These are phyloP conservation scores for Planococcus citri DNA, from an alignment of 1,140 invertebrate species.

Conservation along the genomic window DNA sequence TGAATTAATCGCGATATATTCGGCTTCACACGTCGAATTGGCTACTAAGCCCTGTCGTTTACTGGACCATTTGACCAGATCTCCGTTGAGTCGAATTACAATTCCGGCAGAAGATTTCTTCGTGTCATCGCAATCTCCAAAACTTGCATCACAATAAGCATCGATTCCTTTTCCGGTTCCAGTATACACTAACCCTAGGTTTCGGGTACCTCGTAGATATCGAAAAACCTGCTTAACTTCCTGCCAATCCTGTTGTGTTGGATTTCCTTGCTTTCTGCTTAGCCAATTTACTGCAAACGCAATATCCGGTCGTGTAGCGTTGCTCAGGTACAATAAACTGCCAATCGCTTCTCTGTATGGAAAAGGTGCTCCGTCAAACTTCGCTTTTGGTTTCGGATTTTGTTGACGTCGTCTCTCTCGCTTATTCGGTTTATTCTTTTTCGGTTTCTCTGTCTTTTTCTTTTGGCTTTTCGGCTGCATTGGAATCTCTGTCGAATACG, in stretches of 20 bases:
- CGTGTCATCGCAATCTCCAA: conserved; percentile 27
- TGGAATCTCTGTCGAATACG: conserved; percentile 32
- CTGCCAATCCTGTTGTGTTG: conserved; percentile 26
- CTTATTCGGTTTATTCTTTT: conserved; percentile 26
- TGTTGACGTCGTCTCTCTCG: conserved; percentile 24
- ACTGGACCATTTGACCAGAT: conserved; percentile 27
- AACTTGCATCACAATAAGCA: conserved; percentile 25
- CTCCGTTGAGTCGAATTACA: conserved; percentile 22
- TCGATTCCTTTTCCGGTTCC: conserved; percentile 23
- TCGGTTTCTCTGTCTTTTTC: conserved; percentile 28
- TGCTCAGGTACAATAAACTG: conserved; percentile 31
- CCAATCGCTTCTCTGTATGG: conserved; percentile 33
- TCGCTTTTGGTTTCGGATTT: too few species aligned
- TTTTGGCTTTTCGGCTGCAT: too few species aligned
- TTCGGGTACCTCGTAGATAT: conserved; percentile 29
- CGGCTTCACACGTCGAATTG: conserved; percentile 29
- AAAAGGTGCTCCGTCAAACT: too few species aligned
- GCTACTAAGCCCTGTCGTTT: conserved; percentile 28
- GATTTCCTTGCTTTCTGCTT: conserved; percentile 27
- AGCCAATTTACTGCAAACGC: conserved; percentile 31
- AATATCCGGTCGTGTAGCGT: conserved; percentile 35
- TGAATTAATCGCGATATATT: conserved; percentile 30
- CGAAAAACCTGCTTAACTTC: conserved; percentile 29
- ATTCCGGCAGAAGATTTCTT: conserved; percentile 29
- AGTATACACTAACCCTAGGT: conserved; percentile 21